phyloP scores from a whole-genome alignment of 2,888 invertebrate genomes.

The Pegoplata infirma region DNA sequence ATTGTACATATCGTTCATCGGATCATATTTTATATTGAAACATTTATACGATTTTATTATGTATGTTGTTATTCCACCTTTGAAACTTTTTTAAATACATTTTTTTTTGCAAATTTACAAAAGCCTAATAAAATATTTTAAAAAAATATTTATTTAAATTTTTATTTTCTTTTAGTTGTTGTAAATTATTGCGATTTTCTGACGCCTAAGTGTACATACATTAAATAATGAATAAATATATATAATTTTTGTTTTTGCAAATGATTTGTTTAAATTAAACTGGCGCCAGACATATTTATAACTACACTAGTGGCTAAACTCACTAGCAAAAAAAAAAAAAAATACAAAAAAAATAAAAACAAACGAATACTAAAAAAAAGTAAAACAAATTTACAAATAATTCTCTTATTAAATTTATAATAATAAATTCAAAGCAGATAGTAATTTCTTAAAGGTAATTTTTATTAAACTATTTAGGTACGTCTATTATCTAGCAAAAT shows the following conservation, averaged over 20 bases:
- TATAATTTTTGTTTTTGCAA: slow-evolving; percentile 30
- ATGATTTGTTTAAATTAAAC: slow-evolving; percentile 50
- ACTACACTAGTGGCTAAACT: slow-evolving; percentile 42
- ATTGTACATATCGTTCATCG: no score
- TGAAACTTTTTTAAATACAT: no score
- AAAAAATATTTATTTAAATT: no score
- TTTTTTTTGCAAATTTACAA: no score
- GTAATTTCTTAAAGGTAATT: no score
- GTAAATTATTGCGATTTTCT: slow-evolving; percentile 37
- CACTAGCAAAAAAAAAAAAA: slow-evolving; percentile 28
- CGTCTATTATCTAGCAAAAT: no score
- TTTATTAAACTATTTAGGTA: no score
- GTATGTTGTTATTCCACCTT: no score
- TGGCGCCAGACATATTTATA: slow-evolving; percentile 54
- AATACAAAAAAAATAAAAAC: slow-evolving; percentile 21
- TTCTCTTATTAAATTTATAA: neutral
- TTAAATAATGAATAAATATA: slow-evolving; percentile 34
- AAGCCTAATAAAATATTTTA: no score
- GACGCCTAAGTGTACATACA: slow-evolving; percentile 32
- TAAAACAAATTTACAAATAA: neutral
- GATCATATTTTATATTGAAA: no score
- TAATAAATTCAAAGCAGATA: neutral
- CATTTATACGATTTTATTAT: no score
- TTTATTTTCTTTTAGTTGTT: no score
- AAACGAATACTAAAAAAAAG: neutral